These are phyloP conservation scores for Nyctereutes procyonoides DNA, from an alignment of 2,113 vertebrate genomes.

Conservation along the genomic window DNA sequence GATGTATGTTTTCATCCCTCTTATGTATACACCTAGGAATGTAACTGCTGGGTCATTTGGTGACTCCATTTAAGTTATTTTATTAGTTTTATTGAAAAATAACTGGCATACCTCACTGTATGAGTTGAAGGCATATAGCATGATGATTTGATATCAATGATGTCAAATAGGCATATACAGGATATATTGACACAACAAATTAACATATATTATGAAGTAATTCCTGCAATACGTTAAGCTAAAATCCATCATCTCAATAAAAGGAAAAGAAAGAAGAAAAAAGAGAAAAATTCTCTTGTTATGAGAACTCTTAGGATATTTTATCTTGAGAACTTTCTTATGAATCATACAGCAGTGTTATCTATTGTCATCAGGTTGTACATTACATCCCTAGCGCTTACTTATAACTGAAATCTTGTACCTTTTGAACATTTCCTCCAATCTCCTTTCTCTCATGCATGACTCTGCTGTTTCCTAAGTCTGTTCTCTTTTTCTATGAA, in stretches of 20 bases:
- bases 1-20: too few species aligned
- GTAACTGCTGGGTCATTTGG: background rate
- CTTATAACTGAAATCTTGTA: background rate
- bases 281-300: background rate
- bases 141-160: background rate
- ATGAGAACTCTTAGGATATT: background rate
- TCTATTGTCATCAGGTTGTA: background rate
- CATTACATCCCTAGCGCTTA: background rate
- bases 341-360: background rate
- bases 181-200: too few species aligned
- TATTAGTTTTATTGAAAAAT: background rate
- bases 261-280: background rate
- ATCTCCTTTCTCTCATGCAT: background rate
- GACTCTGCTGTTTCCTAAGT: background rate
- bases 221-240: background rate
- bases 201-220: background rate
- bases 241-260: background rate
- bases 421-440: background rate
- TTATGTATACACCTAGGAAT: background rate
- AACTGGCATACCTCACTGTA: background rate
- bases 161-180: too few species aligned
- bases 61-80: background rate
- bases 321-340: background rate
- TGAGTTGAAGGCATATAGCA: background rate
- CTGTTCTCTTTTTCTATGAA: background rate